These are phyloP conservation scores for Synergus umbraculus DNA, from an alignment of 2,888 invertebrate genomes.

Conservation along the genomic window DNA sequence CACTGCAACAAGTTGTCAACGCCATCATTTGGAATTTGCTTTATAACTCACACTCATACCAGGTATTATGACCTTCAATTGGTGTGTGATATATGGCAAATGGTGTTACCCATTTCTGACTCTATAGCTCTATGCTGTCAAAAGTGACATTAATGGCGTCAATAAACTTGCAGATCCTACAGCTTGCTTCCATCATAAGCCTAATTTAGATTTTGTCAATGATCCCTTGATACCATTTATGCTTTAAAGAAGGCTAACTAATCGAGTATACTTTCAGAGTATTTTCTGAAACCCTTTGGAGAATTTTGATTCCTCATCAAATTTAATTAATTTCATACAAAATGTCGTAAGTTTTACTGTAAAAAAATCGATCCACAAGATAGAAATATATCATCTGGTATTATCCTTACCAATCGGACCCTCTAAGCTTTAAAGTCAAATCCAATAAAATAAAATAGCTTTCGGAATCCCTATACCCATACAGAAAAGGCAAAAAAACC, in stretches of 20 bases:
- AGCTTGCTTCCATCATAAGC: background rate
- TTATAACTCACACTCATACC: background rate
- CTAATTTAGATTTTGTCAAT: background rate
- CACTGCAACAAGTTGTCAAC: slow-evolving; percentile 33
- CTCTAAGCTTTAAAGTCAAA: background rate
- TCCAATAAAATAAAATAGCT: background rate
- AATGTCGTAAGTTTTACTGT: background rate
- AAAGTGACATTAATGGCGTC: background rate
- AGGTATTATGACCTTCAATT: slow-evolving; percentile 4
- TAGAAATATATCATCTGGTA: background rate
- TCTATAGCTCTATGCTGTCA: background rate
- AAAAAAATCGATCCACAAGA: background rate
- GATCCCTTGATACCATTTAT: background rate
- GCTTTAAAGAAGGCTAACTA: background rate
- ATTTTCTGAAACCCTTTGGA: too few species aligned
- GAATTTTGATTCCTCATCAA: background rate
- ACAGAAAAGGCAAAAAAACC: background rate
- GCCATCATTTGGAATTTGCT: slow-evolving; percentile 15
- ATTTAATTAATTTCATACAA: background rate
- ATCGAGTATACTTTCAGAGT: too few species aligned
- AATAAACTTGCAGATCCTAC: background rate
- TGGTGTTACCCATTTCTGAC: background rate
- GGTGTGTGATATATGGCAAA: background rate
- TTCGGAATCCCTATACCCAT: background rate
- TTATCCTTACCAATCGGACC: background rate